These are phyloP conservation scores for Clarias gariepinus DNA, from an alignment of 2,113 vertebrate genomes.

Conservation along the genomic window DNA sequence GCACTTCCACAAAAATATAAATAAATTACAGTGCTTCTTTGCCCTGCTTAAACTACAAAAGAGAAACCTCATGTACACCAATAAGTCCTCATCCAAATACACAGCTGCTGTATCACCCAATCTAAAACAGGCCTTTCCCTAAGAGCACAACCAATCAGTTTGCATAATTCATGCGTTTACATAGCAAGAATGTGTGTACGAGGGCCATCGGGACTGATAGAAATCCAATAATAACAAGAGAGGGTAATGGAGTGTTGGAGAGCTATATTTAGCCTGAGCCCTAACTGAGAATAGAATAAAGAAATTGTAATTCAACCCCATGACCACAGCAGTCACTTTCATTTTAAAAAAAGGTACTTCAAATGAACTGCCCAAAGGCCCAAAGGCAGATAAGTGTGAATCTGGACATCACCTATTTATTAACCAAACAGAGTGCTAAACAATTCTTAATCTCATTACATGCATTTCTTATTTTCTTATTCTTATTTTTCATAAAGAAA, in stretches of 20 bases:
- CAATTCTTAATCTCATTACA: not conserved
- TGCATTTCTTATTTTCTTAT: too few relatives aligned
- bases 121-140: conserved; percentile 22
- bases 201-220: conserved; percentile 43
- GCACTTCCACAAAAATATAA: not conserved
- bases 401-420: not conserved
- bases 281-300: conserved; percentile 33
- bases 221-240: conserved; percentile 49
- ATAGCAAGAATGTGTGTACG: conserved; percentile 57
- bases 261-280: conserved; percentile 40
- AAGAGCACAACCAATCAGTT: conserved; percentile 40
- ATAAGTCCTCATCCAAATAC: not conserved
- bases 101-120: conserved; percentile 12
- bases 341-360: not conserved
- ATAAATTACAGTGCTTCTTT: not conserved
- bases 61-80: not conserved
- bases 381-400: not conserved
- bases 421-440: not conserved
- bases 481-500: not conserved
- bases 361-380: not conserved
- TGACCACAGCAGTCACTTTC: conserved; percentile 16
- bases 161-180: conserved; percentile 64
- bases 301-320: conserved; percentile 13
- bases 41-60: not conserved
- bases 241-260: conserved; percentile 37